Evolutionary conservation across 2,888 invertebrate genomes (phyloP).

Genomic region (Epinotia bilunana): DNA sequence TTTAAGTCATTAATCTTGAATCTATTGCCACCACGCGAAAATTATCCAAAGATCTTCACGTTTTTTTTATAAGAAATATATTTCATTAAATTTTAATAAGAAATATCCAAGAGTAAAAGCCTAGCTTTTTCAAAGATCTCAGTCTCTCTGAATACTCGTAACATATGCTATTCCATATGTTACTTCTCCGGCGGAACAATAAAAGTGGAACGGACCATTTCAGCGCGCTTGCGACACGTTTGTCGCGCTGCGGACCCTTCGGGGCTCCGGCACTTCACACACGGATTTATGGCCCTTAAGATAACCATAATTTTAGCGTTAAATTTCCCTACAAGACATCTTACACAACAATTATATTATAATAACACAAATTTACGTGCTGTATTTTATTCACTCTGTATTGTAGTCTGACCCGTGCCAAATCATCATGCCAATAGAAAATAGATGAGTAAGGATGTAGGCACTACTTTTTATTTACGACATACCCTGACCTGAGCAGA

Average conservation of each 20-base stretch:
- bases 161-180: constrained; percentile 36
- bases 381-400: background rate
- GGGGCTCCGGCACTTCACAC: background rate
- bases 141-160: constrained; percentile 15
- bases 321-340: background rate
- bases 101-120: background rate
- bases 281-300: background rate
- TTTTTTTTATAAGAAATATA: no score
- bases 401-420: background rate
- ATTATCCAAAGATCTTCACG: background rate
- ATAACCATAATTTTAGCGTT: constrained; percentile 6
- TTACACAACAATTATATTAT: background rate
- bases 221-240: constrained; percentile 25
- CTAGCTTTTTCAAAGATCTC: background rate
- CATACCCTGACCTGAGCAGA: no score
- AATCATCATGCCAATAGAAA: background rate
- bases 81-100: background rate
- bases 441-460: no score
- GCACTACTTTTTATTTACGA: no score
- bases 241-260: background rate
- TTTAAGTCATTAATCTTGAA: background rate
- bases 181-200: constrained; percentile 28
- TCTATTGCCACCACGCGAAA: background rate
- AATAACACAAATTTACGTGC: background rate
- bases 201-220: constrained; percentile 36